Conservation (phyloP, 2,113 vertebrate genomes). For the Ophthalmotilapia sp. region DNA sequence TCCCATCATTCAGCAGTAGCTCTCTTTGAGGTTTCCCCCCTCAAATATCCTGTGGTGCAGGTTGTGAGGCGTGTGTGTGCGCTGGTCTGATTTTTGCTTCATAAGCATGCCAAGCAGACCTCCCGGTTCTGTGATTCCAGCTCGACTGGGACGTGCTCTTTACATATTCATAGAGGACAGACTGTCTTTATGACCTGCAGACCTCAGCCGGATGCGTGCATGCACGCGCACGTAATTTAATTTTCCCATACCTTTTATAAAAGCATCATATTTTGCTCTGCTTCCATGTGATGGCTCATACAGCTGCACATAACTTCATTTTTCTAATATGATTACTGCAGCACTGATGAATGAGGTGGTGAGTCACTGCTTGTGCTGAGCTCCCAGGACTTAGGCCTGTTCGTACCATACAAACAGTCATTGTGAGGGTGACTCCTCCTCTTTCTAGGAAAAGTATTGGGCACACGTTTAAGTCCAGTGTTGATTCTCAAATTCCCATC, state of each 20-base stretch:
- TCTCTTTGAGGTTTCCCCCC: slow-evolving; percentile 19
- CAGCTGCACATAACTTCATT: slow-evolving; percentile 26
- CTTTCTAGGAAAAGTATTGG: not conserved
- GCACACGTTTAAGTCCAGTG: not conserved
- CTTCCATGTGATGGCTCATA: slow-evolving; percentile 16
- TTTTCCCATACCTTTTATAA: slow-evolving; percentile 12
- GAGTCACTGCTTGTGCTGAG: not conserved
- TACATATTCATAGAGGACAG: slow-evolving; percentile 23
- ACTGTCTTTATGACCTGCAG: slow-evolving; percentile 10
- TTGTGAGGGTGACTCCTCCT: not conserved
- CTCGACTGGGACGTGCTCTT: slow-evolving; percentile 23
- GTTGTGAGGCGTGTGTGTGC: not conserved
- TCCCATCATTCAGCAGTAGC: slow-evolving; percentile 33
- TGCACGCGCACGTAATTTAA: slow-evolving; percentile 2
- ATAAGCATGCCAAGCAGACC: slow-evolving; percentile 37
- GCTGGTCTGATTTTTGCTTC: not conserved
- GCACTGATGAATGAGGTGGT: not conserved
- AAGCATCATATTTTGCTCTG: not conserved
- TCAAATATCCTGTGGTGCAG: slow-evolving; percentile 4
- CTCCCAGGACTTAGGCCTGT: not conserved
- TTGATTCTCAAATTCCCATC: not conserved
- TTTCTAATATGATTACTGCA: slow-evolving; percentile 17
- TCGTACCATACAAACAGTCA: not conserved
- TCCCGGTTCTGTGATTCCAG: slow-evolving; percentile 32
- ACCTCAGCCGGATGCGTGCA: not conserved